Percentiles rank a stretch among this genome's conserved stretches.
phyloP scores from a whole-genome alignment of 2,113 vertebrate species.

The Leptodactylus fuscus region DNA sequence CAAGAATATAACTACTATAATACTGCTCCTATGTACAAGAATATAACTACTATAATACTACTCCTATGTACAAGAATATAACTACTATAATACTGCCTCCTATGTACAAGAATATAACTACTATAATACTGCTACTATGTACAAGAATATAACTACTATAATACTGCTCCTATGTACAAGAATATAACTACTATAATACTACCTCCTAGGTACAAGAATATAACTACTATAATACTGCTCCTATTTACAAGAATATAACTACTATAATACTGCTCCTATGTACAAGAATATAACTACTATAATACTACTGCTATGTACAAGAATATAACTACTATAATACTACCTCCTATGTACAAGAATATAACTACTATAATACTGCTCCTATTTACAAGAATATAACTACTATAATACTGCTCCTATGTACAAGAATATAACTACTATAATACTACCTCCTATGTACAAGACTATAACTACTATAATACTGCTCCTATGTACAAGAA shows the following conservation, averaged over 20 bases:
- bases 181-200: not conserved
- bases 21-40: no score
- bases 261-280: not conserved
- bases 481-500: not conserved
- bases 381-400: conserved; percentile 11
- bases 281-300: not conserved
- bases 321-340: not conserved
- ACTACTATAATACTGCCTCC: no score
- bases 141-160: conserved; percentile 3
- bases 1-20: no score
- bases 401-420: not conserved
- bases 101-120: not conserved
- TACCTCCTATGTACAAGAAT: not conserved
- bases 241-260: not conserved
- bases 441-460: not conserved
- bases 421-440: conserved; percentile 5
- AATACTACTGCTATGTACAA: no score
- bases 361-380: not conserved
- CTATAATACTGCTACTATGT: not conserved
- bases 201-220: not conserved
- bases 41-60: no score
- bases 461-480: not conserved
- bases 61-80: no score
- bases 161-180: not conserved
- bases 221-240: not conserved